These are phyloP conservation scores for Labroides dimidiatus DNA, from an alignment of 2,797 vertebrate genomes.

Conservation along the genomic window DNA sequence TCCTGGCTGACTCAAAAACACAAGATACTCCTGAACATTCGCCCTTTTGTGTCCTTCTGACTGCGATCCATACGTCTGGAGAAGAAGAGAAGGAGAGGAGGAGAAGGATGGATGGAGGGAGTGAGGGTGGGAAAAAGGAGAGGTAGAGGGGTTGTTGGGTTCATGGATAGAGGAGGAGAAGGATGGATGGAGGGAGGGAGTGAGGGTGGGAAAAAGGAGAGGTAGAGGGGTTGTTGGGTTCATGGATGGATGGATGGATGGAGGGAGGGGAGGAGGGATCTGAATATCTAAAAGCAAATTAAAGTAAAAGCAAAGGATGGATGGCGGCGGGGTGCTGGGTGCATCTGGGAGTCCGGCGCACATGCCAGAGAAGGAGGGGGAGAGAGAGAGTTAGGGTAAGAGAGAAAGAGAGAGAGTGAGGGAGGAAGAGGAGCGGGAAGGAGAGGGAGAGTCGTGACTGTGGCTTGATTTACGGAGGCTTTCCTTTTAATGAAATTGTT, in stretches of 20 bases:
- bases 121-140: conserved; percentile 3
- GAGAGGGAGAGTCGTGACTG: conserved; percentile 91
- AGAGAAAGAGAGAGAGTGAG: conserved; percentile 79
- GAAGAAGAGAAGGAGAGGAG: conserved; percentile 15
- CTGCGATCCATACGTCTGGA: conserved; percentile 50
- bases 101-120: background rate
- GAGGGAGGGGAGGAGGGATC: conserved; percentile 13
- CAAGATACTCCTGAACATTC: conserved; percentile 50
- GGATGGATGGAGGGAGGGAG: conserved; percentile 46
- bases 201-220: conserved; percentile 17
- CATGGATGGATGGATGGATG: conserved; percentile 60
- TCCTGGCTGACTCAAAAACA: conserved; percentile 34
- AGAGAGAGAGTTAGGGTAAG: conserved; percentile 82
- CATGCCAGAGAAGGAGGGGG: conserved; percentile 35
- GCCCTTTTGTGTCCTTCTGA: conserved; percentile 47
- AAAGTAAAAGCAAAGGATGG: conserved; percentile 79
- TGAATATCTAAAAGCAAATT: conserved; percentile 69
- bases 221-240: conserved; percentile 71
- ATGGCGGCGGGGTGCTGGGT: conserved; percentile 60
- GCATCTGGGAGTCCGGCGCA: conserved; percentile 61
- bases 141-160: conserved; percentile 72
- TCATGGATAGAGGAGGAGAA: conserved; percentile 65
- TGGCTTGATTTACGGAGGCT: conserved; percentile 97
- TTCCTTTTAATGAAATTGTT: conserved; percentile 99
- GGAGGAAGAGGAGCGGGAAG: conserved; percentile 85